Evolutionary conservation across 1,140 invertebrate genomes (phyloP).

Genomic region (Piezodorus guildinii): DNA sequence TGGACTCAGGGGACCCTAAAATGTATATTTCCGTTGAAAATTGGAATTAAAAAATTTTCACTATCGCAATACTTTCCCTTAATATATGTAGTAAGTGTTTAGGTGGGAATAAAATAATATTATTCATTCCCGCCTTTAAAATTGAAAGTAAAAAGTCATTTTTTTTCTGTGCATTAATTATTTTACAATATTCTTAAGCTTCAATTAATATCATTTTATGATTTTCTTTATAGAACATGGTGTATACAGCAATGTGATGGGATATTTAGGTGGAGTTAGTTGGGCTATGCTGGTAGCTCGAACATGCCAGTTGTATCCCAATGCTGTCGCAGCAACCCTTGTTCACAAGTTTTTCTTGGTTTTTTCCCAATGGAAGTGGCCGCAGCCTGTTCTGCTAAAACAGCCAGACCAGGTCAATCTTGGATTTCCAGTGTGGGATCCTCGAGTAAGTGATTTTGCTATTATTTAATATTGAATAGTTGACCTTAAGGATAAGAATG

Average conservation of each 20-base stretch:
- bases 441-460: slow-evolving; percentile 47
- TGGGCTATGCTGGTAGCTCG: slow-evolving; percentile 99
- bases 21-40: no score
- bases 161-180: no score
- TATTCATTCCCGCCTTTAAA: no score
- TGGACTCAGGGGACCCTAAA: no score
- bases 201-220: no score
- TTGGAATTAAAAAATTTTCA: no score
- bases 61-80: no score
- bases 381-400: slow-evolving; percentile 90
- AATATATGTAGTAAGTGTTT: neutral
- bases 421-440: slow-evolving; percentile 91
- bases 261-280: slow-evolving; percentile 95
- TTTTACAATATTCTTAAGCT: no score
- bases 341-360: slow-evolving; percentile 98
- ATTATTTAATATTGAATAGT: no score
- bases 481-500: no score
- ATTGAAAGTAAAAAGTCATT: neutral
- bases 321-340: slow-evolving; percentile 85
- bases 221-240: slow-evolving; percentile 68
- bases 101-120: neutral
- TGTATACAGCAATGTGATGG: slow-evolving; percentile 95
- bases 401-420: slow-evolving; percentile 78
- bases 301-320: slow-evolving; percentile 97
- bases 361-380: slow-evolving; percentile 97